These are phyloP conservation scores for Passer domesticus DNA, from an alignment of 2,113 vertebrate species.

Conservation along the genomic window DNA sequence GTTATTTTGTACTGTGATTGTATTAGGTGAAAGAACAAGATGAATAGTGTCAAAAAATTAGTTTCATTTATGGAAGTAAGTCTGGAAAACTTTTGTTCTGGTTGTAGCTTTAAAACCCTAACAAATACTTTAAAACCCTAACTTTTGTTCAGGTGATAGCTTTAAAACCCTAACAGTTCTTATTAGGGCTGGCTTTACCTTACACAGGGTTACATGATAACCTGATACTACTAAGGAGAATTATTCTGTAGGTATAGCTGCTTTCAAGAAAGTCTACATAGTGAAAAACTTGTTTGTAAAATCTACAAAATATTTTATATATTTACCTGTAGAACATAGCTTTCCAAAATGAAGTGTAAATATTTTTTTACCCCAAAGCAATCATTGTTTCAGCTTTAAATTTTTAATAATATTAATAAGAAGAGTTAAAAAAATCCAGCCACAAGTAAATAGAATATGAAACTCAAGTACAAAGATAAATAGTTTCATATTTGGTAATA, in stretches of 20 bases:
- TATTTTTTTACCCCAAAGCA: not conserved
- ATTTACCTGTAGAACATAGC: not conserved
- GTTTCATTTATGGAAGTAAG: not conserved
- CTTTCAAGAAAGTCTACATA: not conserved
- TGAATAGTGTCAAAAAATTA: not conserved
- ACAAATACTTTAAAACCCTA: not conserved
- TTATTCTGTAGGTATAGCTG: not conserved
- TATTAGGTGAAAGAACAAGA: not conserved
- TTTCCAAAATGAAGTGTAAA: not conserved
- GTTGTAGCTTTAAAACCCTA: not conserved
- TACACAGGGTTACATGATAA: not conserved
- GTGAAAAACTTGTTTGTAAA: not conserved
- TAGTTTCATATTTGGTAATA: not conserved
- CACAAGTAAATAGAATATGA: not conserved
- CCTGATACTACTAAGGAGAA: not conserved
- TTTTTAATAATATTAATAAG: not conserved
- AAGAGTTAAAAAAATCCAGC: not conserved
- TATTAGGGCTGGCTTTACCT: not conserved
- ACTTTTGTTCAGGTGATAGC: not conserved
- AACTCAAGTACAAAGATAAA: not conserved
- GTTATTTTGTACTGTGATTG: not conserved
- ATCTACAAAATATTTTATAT: not conserved
- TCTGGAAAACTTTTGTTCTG: not conserved
- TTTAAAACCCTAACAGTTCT: not conserved
- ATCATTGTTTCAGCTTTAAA: not conserved